Evolutionary conservation across 2,797 vertebrate species (phyloP), one percentile per base, ranked within the genome.

Genomic region (Anguilla marmorata): DNA sequence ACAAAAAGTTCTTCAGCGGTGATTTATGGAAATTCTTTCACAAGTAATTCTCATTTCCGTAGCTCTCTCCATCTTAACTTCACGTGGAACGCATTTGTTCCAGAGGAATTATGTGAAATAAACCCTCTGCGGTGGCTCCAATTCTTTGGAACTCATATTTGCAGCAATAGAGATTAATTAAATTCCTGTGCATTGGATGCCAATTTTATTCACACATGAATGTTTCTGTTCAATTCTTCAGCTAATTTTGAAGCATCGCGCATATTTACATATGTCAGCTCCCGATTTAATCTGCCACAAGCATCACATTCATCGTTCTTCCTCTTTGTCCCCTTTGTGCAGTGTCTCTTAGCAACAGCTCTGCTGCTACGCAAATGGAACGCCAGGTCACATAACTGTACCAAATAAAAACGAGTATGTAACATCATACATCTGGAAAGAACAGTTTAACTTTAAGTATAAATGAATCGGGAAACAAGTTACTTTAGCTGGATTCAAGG

Each of bases 11-110:
- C 37, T 45, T 45, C 14, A 8, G 41, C 37, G 6, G 41, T 41
- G 21, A 80, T 48, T 80, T 80, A 45, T 48, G 41, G 4, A 80
- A 80, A 45, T 80, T 80, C 41, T 80, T 80, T 48, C 6, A 6
- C 41, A 82, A 82, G 79, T 82, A 50, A 82, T 82, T 82, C 19
- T 82, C 45, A 48, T 48, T 82, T 82, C 19, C 45, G 41, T 79
- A 79, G 74, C 27, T 82, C 45, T n/a, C 79, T 11, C 79, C 6
- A 9, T 11, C 79, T 76, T 21, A 76, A 41, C 33, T 76, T 72
- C 27, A 33, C 27, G 21, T 72, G 16, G 4, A 45, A 45, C 74
- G 30, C 37, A 41, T 79, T 79, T 79, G 74, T 79, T 79, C 33
- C 72, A 76, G 72, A 21, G 1, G 11, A 21, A 37, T 79, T 79